These are phyloP conservation scores for Dicrurus megarhynchus DNA, from an alignment of 2,113 vertebrate genomes.

Conservation along the genomic window DNA sequence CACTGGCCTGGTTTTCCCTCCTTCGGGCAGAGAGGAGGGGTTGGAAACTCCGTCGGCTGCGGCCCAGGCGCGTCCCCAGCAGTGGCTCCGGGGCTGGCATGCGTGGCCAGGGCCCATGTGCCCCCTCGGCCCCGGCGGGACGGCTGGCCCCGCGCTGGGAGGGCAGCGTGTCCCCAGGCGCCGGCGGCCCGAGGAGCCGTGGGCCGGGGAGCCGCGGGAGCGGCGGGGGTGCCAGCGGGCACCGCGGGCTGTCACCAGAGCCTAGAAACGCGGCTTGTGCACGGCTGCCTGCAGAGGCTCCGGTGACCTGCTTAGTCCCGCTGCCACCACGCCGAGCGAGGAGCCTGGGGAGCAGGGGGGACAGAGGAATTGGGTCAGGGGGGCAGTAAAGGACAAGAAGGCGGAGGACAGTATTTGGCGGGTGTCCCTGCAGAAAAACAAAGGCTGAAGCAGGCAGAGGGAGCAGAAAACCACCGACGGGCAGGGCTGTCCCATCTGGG, in stretches of 20 bases:
- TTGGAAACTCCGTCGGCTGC: accelerated
- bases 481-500: not conserved
- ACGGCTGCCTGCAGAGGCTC: not conserved
- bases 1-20: not conserved
- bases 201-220: not conserved
- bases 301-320: not conserved
- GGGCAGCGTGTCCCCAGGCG: not conserved
- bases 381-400: not conserved
- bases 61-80: not conserved
- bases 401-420: not conserved
- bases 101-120: accelerated
- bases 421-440: not conserved
- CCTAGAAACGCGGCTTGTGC: not conserved
- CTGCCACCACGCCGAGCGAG: not conserved
- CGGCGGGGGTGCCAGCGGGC: not conserved
- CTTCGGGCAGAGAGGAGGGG: not conserved
- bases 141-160: accelerated
- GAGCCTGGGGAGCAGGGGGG: not conserved
- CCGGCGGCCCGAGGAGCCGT: not conserved
- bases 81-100: not conserved
- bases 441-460: not conserved
- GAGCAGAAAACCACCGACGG: not conserved
- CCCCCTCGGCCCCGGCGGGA: accelerated
- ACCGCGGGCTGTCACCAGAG: accelerated
- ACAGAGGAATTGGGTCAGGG: not conserved